Evolutionary conservation across 2,797 vertebrate genomes (phyloP).

Genomic region (Bradypodion pumilum): DNA sequence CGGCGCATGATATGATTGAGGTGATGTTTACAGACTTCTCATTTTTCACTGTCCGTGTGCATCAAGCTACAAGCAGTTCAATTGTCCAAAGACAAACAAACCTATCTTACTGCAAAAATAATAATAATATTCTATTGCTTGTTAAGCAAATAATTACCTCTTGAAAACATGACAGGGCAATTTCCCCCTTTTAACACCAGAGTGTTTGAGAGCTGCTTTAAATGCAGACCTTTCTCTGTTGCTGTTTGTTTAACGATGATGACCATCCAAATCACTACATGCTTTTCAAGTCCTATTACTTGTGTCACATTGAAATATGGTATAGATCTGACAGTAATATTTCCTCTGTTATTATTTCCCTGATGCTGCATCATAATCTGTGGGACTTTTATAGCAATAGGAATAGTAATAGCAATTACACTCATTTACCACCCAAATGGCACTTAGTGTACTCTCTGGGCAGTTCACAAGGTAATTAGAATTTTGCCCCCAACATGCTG

Average conservation of each 20-base stretch:
- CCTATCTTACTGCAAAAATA: neutral
- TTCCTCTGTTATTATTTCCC: neutral
- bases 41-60: neutral
- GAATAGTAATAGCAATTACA: too few species aligned
- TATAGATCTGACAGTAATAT: neutral
- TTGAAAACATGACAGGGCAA: conserved; percentile 12
- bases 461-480: too few species aligned
- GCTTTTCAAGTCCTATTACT: neutral
- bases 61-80: neutral
- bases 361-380: neutral
- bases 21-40: neutral
- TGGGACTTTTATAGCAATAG: too few species aligned
- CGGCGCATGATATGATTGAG: too few species aligned
- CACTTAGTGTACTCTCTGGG: too few species aligned
- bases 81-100: conserved; percentile 2
- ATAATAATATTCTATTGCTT: neutral
- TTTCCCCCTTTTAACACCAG: neutral
- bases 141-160: conserved; percentile 16
- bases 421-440: too few species aligned
- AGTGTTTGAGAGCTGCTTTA: neutral
- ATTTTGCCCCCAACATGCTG: too few species aligned
- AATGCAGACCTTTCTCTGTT: neutral
- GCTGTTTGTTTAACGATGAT: neutral
- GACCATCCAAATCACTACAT: neutral
- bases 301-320: neutral